Conservation (phyloP, 2,797 vertebrate genomes). For the Microctenopoma stevenorrisi region DNA sequence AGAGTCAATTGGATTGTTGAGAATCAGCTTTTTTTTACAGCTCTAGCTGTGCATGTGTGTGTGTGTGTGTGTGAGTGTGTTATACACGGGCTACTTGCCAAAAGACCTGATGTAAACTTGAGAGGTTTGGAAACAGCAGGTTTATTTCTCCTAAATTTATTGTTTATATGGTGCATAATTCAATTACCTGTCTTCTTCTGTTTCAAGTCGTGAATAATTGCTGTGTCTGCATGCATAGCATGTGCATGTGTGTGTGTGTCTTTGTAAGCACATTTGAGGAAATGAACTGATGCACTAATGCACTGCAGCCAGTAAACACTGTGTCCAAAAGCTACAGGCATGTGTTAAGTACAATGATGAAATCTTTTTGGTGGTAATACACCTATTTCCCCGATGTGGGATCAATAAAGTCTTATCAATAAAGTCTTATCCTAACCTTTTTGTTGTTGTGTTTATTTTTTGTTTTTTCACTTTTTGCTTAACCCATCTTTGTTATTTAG, state of each 20-base stretch:
- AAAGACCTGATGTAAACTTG: conserved; percentile 45
- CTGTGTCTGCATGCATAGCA: conserved; percentile 13
- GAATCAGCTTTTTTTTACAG: conserved; percentile 6
- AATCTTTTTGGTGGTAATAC: neutral
- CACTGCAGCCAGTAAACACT: conserved; percentile 76
- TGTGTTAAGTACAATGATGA: conserved; percentile 66
- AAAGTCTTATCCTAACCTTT: too few relatives aligned
- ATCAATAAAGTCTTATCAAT: too few relatives aligned
- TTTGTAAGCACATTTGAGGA: conserved; percentile 45
- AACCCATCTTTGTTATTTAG: conserved; percentile 64
- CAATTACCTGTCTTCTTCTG: conserved; percentile 77
- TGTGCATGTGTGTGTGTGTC: conserved; percentile 11
- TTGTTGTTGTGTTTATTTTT: neutral
- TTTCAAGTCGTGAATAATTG: conserved; percentile 77
- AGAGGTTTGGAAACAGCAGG: conserved; percentile 64
- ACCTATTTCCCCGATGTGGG: too few relatives aligned
- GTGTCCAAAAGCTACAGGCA: conserved; percentile 65
- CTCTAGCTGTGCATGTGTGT: neutral
- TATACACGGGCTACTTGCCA: conserved; percentile 39
- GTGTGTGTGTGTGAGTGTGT: conserved; percentile 6
- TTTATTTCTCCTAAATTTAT: conserved; percentile 68
- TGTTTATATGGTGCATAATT: conserved; percentile 76
- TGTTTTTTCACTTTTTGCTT: conserved; percentile 7
- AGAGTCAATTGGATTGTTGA: conserved; percentile 1
- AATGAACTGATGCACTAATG: conserved; percentile 81